Evolutionary conservation across 2,797 vertebrate species (phyloP).

Genomic region (Phyllotis vaccarum): DNA sequence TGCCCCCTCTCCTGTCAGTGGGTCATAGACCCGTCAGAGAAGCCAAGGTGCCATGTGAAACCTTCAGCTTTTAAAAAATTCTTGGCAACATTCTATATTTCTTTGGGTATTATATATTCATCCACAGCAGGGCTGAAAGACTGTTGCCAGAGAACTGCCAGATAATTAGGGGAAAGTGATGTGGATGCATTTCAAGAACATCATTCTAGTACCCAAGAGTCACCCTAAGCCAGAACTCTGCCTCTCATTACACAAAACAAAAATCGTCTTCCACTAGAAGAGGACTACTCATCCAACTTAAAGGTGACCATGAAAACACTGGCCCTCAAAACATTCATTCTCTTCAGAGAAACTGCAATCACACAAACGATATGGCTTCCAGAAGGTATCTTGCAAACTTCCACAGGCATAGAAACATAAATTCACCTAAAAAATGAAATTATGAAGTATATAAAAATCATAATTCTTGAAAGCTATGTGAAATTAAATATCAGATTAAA

Average conservation of each 20-base stretch:
- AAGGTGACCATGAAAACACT: not conserved
- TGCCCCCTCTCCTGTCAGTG: conserved; percentile 45
- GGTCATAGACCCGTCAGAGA: conserved; percentile 56
- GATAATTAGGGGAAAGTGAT: conserved; percentile 75
- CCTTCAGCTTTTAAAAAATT: conserved; percentile 50
- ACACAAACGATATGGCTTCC: not conserved
- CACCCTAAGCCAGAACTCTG: not conserved
- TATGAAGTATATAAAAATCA: not conserved
- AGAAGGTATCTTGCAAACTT: not conserved
- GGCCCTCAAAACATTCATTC: not conserved
- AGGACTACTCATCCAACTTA: not conserved
- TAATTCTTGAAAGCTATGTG: conserved; percentile 7
- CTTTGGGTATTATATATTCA: not conserved
- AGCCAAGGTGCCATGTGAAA: conserved; percentile 52
- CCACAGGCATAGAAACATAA: conserved; percentile 12
- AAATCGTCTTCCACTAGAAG: conserved; percentile 38
- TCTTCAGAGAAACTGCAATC: not conserved
- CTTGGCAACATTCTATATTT: conserved; percentile 46
- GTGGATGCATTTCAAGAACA: conserved; percentile 61
- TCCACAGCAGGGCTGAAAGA: conserved; percentile 12
- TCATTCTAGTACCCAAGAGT: conserved; percentile 68
- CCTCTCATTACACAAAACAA: conserved; percentile 59
- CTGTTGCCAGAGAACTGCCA: conserved; percentile 55
- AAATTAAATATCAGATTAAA: conserved; percentile 36
- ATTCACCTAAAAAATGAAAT: conserved; percentile 45